Base-by-base conservation (phyloP, 2,113 vertebrate genomes). In the Eira barbara region DNA sequence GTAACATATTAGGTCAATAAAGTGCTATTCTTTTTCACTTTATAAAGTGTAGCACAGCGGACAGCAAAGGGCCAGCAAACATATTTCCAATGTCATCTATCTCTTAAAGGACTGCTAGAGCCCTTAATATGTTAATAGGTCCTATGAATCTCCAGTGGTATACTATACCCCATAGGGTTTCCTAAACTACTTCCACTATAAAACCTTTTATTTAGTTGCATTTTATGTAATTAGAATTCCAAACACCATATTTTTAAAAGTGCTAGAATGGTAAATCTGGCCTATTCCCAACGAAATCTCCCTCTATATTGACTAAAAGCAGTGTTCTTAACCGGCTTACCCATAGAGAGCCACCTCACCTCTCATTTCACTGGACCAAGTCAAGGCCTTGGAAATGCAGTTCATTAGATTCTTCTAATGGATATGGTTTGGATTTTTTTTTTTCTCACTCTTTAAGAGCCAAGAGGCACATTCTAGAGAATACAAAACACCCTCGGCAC, bases 371-470 rank as follows among this genome's bases (percentile, higher is more conserved):
- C 47, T 74, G 42, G 63, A 94, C 42, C 74, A 92, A 78, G 55
- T 49, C 57, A 92, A 89, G 71, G 17, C 31, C 8, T 7, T 74
- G 9, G 21, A 92, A 78, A 82, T 74, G 57, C 14, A 91, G 73
- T 89, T 92, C 67, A 93, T 84, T 71, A 63, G 67, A 69, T 86
- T 47, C 23, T 92, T 69, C 83, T 98, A 95, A 97, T 94, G 39
- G 69, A 78, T 84, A 96, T 7, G 20, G 65, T 82, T 88, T 29
- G 27, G 84, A 73, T 81, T 23, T 31, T 23, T 31, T 47, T 15
- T 15, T 15, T 15, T 15, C 71, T 93, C 15, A 29, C 45, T 94
- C 61, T 86, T 57, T 67, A 57, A 61, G 17, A 96, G 63, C 9
- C 42, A 94, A 36, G 10, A 39, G 63, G 65, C 82, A 85, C 69